phyloP scores from a whole-genome alignment of 2,113 vertebrate genomes.

The Macquaria australasica region DNA sequence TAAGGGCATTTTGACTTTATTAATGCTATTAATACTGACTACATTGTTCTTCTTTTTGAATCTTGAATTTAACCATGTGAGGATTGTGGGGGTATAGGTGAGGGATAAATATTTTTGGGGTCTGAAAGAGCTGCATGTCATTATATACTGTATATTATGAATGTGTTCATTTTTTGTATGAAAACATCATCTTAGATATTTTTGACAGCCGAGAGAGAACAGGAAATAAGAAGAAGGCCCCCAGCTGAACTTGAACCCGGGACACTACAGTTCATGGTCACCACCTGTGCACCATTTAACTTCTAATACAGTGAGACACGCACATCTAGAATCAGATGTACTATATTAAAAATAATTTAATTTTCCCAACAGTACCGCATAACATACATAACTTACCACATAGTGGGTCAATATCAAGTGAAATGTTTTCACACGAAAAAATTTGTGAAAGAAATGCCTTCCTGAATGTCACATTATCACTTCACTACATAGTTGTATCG shows the following conservation, averaged over 20 bases:
- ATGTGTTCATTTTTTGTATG: too few species aligned
- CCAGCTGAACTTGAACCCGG: too few species aligned
- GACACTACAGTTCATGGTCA: background rate
- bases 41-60: too few species aligned
- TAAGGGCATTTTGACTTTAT: background rate
- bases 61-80: too few species aligned
- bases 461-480: background rate
- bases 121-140: too few species aligned
- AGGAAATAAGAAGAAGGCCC: background rate
- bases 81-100: too few species aligned
- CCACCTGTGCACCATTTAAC: background rate
- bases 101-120: too few species aligned
- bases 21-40: background rate
- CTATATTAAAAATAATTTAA: background rate
- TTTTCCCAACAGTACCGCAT: background rate
- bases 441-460: background rate
- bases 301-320: background rate
- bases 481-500: background rate
- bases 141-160: too few species aligned
- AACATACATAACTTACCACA: background rate
- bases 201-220: background rate
- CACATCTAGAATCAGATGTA: background rate
- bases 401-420: background rate
- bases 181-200: background rate
- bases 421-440: background rate